A percentile compares a stretch with the other conserved stretches of the same genome.
Conservation (phyloP, 2,797 vertebrate species). For the Poliocrania exsul region DNA sequence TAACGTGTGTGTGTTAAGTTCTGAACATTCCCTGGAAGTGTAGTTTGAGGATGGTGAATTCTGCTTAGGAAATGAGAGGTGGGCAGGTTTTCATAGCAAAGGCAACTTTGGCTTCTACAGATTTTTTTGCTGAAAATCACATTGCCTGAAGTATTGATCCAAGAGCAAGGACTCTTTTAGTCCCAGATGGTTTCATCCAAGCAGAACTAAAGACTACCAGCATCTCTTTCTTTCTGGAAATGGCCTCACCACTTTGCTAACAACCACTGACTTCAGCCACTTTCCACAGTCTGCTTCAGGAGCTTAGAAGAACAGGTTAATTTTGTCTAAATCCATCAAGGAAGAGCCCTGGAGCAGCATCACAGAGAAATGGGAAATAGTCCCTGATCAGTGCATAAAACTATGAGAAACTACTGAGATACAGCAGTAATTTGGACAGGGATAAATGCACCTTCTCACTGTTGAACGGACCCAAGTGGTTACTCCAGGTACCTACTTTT, state of each 20-base stretch:
- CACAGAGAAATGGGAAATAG: neutral
- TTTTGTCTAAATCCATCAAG: neutral
- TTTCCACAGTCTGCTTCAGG: neutral
- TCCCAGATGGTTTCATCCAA: neutral
- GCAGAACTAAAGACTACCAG: neutral
- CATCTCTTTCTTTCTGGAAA: neutral
- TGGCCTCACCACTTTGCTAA: neutral
- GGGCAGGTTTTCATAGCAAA: neutral
- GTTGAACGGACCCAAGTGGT: neutral
- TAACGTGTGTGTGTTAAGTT: neutral
- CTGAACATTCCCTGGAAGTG: neutral
- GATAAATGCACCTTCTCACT: neutral
- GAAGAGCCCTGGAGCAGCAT: neutral
- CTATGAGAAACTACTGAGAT: neutral
- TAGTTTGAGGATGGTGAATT: neutral
- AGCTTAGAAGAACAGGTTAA: neutral
- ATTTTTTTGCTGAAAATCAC: neutral
- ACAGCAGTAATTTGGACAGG: neutral
- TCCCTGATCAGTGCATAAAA: neutral
- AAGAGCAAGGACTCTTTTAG: neutral
- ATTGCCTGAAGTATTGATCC: neutral
- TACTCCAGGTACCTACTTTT: neutral
- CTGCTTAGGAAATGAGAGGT: neutral
- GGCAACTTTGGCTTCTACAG: neutral
- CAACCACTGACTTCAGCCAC: neutral